Evolutionary conservation across 2,888 invertebrate species (phyloP), one percentile per base, ranked within the genome.

Genomic region (Drosophila differens): DNA sequence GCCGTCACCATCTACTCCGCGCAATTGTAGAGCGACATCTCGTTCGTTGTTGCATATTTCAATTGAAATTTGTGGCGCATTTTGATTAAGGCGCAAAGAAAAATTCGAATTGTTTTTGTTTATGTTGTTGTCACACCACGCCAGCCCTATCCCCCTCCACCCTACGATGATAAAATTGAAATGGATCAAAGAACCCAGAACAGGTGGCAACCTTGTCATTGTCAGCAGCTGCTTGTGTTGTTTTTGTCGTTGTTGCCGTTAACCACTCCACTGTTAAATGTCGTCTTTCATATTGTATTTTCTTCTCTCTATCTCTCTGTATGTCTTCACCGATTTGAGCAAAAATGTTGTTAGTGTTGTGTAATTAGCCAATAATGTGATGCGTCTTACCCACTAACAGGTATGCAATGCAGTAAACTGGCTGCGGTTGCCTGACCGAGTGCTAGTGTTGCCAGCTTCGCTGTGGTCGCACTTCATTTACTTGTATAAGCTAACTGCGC

Each of bases 51-150:
- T 82, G 83, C 77, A 88, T 81, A 76, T 85, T 74, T 73, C 79
- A 85, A 89, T 85, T 86, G 89, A 86, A 85, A 89, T 82, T 85
- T 84, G 87, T 85, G 72, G 85, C 81, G 82, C 87, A 79, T 76
- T 85, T 86, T 84, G 82, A 86, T 86, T 89, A 81, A 86, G 72
- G 59, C 68, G 73, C 69, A 67, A 74, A 74, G 66, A 60, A 81
- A 69, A 47, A 78, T 54, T 55, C 64, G 57, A 74, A 60, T 86
- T 78, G 70, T 81, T 76, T 72, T 82, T 82, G 32, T 70, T 67
- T 54, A 54, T 74, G n/a, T 59, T 64, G 28, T 60, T 70, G 49
- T 63, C 55, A 58, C 25, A 44, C 32, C 16, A 57, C 33, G 22
- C 19, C 25, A 47, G 16, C 16, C 4, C 2, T 4, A 16, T 47